Evolutionary conservation across 2,797 vertebrate species (phyloP).

Genomic region (Caiman crocodilus): DNA sequence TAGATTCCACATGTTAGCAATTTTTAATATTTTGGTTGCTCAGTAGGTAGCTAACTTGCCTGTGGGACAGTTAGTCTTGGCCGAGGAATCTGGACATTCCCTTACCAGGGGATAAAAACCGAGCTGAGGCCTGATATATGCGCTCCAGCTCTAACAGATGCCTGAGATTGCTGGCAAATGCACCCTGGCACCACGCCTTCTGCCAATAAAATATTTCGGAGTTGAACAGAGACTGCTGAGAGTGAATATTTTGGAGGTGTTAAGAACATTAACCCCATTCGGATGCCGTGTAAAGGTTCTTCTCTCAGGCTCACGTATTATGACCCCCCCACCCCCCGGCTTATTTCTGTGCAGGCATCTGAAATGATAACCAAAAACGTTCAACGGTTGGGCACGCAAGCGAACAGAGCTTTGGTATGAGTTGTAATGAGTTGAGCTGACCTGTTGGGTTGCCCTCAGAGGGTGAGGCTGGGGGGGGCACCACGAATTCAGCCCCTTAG

Average conservation of each 20-base stretch:
- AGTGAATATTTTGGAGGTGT: not conserved
- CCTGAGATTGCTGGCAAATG: not conserved
- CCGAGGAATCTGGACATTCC: not conserved
- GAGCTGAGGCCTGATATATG: not conserved
- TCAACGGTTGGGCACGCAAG: no score
- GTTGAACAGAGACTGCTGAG: not conserved
- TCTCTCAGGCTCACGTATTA: not conserved
- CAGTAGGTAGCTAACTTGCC: not conserved
- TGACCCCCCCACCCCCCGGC: no score
- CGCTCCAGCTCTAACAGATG: not conserved
- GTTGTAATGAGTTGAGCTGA: no score
- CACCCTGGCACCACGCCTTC: not conserved
- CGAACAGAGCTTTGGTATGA: no score
- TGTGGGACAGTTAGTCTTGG: not conserved
- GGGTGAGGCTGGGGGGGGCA: no score
- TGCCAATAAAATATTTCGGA: not conserved
- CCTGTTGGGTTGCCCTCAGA: no score
- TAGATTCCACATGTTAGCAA: constrained; percentile 24
- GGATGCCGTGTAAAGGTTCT: not conserved
- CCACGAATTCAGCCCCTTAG: no score
- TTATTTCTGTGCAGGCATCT: no score
- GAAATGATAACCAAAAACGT: no score
- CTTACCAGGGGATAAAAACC: not conserved
- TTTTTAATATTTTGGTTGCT: not conserved
- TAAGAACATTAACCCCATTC: not conserved